Base-by-base conservation (phyloP, 2,113 vertebrate species). In the Pithys albifrons region DNA sequence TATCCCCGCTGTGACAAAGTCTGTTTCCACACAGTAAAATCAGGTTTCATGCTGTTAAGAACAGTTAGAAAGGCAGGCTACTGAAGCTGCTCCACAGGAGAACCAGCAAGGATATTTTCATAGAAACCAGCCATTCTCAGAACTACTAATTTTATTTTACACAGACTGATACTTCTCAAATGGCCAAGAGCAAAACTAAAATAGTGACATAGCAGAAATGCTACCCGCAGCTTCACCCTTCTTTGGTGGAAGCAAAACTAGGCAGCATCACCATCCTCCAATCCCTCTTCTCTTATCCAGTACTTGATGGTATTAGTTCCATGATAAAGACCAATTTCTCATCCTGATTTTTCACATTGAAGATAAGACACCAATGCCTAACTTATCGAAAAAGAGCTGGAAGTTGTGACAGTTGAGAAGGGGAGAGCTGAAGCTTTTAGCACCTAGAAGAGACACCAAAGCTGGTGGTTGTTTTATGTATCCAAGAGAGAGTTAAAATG, bases 41-140 rank as follows among this genome's bases (percentile, higher is more conserved):
- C 87, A 90, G 75, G 80, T 71, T 91, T 95, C 96, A 84, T 0
- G 43, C 95, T 97, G 95, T 19, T 95, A 79, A 71, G 86, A 95
- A 66, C 84, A 95, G 94, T 96, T 95, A 95, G 84, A 71, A 88
- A 94, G 69, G 86, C 93, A 96, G 64, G 67, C 88, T 93, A 81
- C 90, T 81, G 88, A 96, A 91, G 81, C 77, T 74, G 81, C 95
- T 72, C 95, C 79, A 67, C 93, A 88, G 95, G 95, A 96, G 51
- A 89, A 84, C 19, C 77, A 95, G 90, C 82, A 77, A 86, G 85
- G 55, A 77, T 70, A 39, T 96, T 91, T 93, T 85, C 2, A 2
- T 29, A 43, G 85, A 80, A 95, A 65, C n/a, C 71, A 88, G 74
- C 51, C 70, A 10, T 70, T 88, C 78, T 84, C 91, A 87, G 58